Percentiles rank a stretch among this genome's conserved stretches.
These are phyloP conservation scores for Amphilophus citrinellus DNA, from an alignment of 2,113 vertebrate species.

Conservation along the genomic window DNA sequence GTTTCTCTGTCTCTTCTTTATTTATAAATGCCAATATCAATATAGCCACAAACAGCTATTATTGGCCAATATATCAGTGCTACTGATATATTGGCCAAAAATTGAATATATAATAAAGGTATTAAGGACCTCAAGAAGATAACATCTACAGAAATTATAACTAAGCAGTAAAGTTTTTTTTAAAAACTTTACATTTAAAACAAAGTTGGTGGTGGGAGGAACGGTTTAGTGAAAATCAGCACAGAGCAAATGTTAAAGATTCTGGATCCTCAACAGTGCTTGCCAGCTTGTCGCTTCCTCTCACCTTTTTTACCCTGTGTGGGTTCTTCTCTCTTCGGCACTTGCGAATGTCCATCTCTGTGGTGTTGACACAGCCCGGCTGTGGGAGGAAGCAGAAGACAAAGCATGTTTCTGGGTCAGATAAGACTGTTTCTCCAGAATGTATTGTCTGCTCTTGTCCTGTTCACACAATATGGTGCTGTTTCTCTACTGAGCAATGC, in stretches of 20 bases:
- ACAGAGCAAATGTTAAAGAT: not conserved
- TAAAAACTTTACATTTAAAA: not conserved
- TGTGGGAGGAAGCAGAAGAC: constrained; percentile 71
- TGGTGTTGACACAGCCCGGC: constrained; percentile 98
- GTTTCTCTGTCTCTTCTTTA: not conserved
- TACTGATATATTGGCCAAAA: not conserved
- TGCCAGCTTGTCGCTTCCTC: not conserved
- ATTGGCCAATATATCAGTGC: no score
- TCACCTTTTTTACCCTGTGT: constrained; percentile 96
- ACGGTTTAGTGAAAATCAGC: not conserved
- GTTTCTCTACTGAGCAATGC: constrained; percentile 24
- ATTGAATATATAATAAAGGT: not conserved
- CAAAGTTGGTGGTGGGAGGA: not conserved
- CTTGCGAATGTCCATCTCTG: constrained; percentile 98
- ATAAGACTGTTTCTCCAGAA: constrained; percentile 33
- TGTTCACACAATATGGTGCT: constrained; percentile 27
- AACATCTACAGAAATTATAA: not conserved
- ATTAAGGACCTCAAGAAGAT: not conserved
- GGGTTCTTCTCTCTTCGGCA: constrained; percentile 95
- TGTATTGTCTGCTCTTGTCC: constrained; percentile 17
- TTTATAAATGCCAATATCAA: not conserved
- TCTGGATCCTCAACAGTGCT: not conserved
- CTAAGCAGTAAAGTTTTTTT: not conserved
- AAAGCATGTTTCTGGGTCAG: constrained; percentile 54
- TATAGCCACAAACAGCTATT: not conserved